Conservation (phyloP, 1,140 invertebrate genomes). For the Rhyacophila brunnea region DNA sequence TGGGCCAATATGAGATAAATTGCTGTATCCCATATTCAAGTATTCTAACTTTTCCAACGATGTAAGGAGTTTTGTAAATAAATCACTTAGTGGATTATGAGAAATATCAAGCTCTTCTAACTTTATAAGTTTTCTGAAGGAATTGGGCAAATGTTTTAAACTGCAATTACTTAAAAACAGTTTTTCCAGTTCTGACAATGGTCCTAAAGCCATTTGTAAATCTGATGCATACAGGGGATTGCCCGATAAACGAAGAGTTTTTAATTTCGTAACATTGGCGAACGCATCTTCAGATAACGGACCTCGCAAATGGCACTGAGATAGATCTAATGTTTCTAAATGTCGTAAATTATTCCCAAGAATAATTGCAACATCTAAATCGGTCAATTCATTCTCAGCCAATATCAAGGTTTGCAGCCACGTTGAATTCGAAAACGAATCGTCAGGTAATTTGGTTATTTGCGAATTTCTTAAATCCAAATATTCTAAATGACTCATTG, state of each 20-base stretch:
- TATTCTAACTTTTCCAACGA: conserved; percentile 66
- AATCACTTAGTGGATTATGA: conserved; percentile 67
- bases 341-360: conserved; percentile 65
- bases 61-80: conserved; percentile 65
- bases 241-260: conserved; percentile 63
- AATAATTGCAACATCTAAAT: conserved; percentile 64
- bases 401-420: conserved; percentile 65
- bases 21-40: conserved; percentile 73
- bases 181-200: conserved; percentile 63
- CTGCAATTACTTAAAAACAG: conserved; percentile 67
- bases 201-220: conserved; percentile 64
- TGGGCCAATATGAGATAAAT: conserved; percentile 63
- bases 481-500: conserved; percentile 61
- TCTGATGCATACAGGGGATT: conserved; percentile 68
- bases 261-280: conserved; percentile 64
- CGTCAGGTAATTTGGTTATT: conserved; percentile 62
- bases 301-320: conserved; percentile 66
- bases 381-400: conserved; percentile 64
- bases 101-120: conserved; percentile 68
- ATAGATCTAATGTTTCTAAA: conserved; percentile 67
- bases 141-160: conserved; percentile 61
- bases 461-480: conserved; percentile 62
- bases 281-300: conserved; percentile 68
- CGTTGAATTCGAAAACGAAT: conserved; percentile 65
- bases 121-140: conserved; percentile 64